phyloP scores from a whole-genome alignment of 2,888 invertebrate genomes.

The Thecophora atra region DNA sequence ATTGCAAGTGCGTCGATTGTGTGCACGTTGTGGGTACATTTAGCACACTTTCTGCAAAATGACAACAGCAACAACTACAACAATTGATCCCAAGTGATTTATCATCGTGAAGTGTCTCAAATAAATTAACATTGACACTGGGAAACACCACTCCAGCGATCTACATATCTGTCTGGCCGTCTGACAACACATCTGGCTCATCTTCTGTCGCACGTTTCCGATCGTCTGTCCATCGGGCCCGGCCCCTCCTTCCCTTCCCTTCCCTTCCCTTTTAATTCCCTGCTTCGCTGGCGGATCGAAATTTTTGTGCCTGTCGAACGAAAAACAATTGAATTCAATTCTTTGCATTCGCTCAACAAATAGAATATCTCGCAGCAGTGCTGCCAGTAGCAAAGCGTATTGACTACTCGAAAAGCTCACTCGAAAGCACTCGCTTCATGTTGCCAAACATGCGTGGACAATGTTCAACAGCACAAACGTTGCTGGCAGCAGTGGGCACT shows the following conservation, averaged over 20 bases:
- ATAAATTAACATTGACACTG: slow-evolving; percentile 27
- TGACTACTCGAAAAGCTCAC: neutral
- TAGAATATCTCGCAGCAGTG: neutral
- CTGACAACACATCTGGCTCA: neutral
- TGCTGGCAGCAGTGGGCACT: slow-evolving; percentile 9
- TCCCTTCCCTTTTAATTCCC: neutral
- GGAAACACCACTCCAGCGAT: neutral
- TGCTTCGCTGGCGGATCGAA: too few relatives aligned
- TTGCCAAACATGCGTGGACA: neutral
- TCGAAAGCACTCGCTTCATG: neutral
- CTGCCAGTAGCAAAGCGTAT: too few relatives aligned
- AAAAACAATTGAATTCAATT: slow-evolving; percentile 19
- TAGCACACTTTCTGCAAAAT: neutral
- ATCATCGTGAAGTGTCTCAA: slow-evolving; percentile 7
- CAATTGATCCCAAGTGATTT: slow-evolving; percentile 1
- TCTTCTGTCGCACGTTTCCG: neutral
- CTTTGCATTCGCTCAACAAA: neutral
- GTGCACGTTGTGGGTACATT: neutral
- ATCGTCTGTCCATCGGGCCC: neutral
- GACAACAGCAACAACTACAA: slow-evolving; percentile 14
- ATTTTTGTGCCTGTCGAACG: slow-evolving; percentile 10
- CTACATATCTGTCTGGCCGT: neutral
- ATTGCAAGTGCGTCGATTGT: neutral
- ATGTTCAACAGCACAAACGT: too few relatives aligned
- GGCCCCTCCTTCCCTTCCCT: neutral